phyloP scores from a whole-genome alignment of 2,113 vertebrate species.

The Platycercus adscitus region DNA sequence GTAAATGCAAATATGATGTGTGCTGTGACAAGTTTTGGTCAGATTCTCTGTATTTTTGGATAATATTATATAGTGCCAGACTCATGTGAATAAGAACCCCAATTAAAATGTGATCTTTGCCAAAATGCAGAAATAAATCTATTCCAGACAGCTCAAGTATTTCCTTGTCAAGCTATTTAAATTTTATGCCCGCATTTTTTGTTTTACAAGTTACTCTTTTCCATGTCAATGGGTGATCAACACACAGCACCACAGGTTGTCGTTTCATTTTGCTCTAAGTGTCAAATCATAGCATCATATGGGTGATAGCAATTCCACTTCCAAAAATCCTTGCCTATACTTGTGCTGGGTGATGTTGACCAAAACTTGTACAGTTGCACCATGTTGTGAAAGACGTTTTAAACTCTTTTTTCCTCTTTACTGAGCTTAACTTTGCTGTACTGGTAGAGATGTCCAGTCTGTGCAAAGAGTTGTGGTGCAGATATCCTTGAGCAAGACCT shows the following conservation, averaged over 20 bases:
- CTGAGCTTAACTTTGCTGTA: not conserved
- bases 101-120: slow-evolving; percentile 37
- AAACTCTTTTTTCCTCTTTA: not conserved
- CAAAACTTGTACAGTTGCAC: not conserved
- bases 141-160: not conserved
- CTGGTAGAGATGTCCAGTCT: not conserved
- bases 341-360: not conserved
- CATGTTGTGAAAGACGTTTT: not conserved
- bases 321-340: not conserved
- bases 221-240: not conserved
- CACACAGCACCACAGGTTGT: not conserved
- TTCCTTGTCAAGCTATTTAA: not conserved
- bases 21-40: slow-evolving; percentile 38
- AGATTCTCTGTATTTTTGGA: slow-evolving; percentile 27
- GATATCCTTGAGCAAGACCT: not conserved
- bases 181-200: not conserved
- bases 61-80: not conserved
- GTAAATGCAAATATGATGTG: slow-evolving; percentile 32
- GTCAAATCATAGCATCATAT: not conserved
- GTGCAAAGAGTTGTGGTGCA: not conserved
- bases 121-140: slow-evolving; percentile 31
- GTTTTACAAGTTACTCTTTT: not conserved
- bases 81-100: slow-evolving; percentile 5
- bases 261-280: not conserved
- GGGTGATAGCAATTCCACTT: not conserved